phyloP scores from a whole-genome alignment of 1,140 invertebrate genomes.

The Aphelenchoides fujianensis region DNA sequence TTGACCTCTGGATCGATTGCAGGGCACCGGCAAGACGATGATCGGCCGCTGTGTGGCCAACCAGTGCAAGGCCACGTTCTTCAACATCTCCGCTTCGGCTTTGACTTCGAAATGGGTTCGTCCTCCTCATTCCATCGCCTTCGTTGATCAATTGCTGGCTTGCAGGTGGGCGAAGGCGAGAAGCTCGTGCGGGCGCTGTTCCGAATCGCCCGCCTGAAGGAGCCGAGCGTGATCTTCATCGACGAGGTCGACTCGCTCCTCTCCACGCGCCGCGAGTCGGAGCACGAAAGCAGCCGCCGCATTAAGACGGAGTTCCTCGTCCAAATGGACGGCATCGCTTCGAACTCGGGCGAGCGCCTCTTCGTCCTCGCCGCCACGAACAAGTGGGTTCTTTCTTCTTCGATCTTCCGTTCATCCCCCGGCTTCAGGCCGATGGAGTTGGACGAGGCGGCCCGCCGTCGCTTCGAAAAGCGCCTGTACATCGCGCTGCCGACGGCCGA shows the following conservation, averaged over 20 bases:
- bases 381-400: conserved; percentile 67
- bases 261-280: conserved; percentile 78
- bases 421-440: conserved; percentile 74
- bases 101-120: conserved; percentile 68
- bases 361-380: conserved; percentile 96
- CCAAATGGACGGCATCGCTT: conserved; percentile 74
- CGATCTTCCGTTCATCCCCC: neutral
- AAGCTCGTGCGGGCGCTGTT: conserved; percentile 66
- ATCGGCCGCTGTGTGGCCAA: conserved; percentile 70
- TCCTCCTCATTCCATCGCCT: neutral
- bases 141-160: neutral
- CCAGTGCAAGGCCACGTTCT: conserved; percentile 63
- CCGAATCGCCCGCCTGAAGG: conserved; percentile 63
- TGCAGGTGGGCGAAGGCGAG: conserved; percentile 59
- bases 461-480: conserved; percentile 82
- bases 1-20: conserved; percentile 56
- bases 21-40: conserved; percentile 77
- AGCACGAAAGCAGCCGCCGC: conserved; percentile 83
- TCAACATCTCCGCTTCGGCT: conserved; percentile 63
- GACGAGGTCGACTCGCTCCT: conserved; percentile 84
- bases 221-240: conserved; percentile 78
- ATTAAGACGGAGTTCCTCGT: conserved; percentile 92
- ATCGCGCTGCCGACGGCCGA: conserved; percentile 75
- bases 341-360: conserved; percentile 79
- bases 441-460: conserved; percentile 79